Base-by-base conservation (phyloP, 1,140 invertebrate species). In the Paraescarpia echinospica region DNA sequence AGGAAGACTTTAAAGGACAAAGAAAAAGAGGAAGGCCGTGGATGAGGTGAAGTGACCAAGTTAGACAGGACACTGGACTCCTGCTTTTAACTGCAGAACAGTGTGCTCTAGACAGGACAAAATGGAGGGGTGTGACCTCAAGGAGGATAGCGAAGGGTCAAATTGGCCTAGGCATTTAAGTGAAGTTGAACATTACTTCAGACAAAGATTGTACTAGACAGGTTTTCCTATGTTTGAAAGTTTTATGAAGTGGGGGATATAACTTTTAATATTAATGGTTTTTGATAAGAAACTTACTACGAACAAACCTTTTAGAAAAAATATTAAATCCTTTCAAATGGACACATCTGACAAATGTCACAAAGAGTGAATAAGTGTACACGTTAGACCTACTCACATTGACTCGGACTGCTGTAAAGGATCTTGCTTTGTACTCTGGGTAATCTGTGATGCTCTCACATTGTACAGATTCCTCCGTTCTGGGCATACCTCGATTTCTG, bases 401-500 rank as follows among this genome's bases (percentile, higher is more conserved):
- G 27, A 77, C 59, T 77, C 59, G 14, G 59, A 18, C 59, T 77
- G 59, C 9, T 14, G 22, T 4, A 31, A 77, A 6, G 59, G 59
- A 31, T 77, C 59, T 77, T 77, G 59, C 22, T 77, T 77, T 77
- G 59, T 77, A 31, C 59, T 77, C 22, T 77, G 59, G 59, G 9
- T 27, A 77, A 77, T 18, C 27, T 77, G 59, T 77, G 59, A 77
- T 94, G 95, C 95, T 93, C 91, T 94, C 94, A 93, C 95, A 95
- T 93, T 94, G 93, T 12, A 93, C 89, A 14, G 93, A 92, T 18
- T 77, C 59, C 22, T 6, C 59, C 59, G 59, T 18, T 27, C 59
- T 27, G 41, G 4, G 2, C 59, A 12, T 77, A 27, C 2, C 59
- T 77, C 27, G 12, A 4, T 2, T 77, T 77, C 59, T 77, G 59